Conservation (phyloP, 2,113 vertebrate species). For the Argyrosomus japonicus region DNA sequence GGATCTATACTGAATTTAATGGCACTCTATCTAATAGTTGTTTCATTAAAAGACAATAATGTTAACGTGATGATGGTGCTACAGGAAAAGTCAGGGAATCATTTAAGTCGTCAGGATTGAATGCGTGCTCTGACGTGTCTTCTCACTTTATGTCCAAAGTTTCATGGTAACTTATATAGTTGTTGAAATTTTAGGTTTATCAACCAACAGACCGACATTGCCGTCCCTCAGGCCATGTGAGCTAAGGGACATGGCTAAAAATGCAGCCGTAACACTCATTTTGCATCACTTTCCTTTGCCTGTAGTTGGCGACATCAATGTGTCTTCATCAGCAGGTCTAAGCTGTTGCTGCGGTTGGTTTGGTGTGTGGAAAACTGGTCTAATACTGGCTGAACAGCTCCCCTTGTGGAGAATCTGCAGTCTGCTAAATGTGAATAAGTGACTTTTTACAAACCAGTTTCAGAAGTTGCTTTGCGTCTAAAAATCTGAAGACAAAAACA, state of each 20-base stretch:
- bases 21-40: too few relatives aligned
- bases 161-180: neutral
- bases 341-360: neutral
- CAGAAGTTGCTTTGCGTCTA: neutral
- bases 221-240: neutral
- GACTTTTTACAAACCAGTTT: neutral
- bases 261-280: neutral
- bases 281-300: neutral
- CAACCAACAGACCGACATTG: neutral
- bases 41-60: too few relatives aligned
- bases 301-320: neutral
- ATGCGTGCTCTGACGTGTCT: neutral
- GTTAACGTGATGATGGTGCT: too few relatives aligned
- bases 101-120: too few relatives aligned
- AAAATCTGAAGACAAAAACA: slow-evolving; percentile 17
- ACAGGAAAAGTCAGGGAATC: too few relatives aligned
- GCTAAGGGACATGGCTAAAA: neutral
- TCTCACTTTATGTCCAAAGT: neutral
- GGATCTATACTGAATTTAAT: too few relatives aligned
- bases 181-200: neutral
- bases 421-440: neutral
- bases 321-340: neutral
- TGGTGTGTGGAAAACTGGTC: neutral
- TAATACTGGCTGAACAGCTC: neutral
- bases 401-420: neutral